Evolutionary conservation across 2,888 invertebrate genomes (phyloP).

Genomic region (Pammene fasciana): DNA sequence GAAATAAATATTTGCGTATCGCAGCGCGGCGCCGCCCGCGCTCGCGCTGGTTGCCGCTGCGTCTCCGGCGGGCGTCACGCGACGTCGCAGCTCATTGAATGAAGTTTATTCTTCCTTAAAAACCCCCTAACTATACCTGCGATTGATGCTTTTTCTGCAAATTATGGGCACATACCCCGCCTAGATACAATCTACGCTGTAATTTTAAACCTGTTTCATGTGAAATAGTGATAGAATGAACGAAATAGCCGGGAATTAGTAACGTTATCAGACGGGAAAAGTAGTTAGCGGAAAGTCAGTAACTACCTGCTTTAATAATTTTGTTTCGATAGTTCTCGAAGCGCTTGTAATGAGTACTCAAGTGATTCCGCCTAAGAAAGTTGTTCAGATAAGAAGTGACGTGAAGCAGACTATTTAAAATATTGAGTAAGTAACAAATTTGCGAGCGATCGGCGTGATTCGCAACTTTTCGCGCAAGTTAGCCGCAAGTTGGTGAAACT

Average conservation of each 20-base stretch:
- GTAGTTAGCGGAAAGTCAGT: constrained; percentile 19
- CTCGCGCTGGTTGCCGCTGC: constrained; percentile 51
- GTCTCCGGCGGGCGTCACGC: constrained; percentile 66
- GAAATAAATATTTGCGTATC: constrained; percentile 79
- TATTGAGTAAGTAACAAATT: constrained; percentile 78
- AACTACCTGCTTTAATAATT: constrained; percentile 18
- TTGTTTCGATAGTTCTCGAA: background rate
- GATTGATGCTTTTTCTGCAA: constrained; percentile 62
- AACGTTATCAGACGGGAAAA: constrained; percentile 25
- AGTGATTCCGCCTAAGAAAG: constrained; percentile 54
- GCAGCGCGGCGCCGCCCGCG: constrained; percentile 53
- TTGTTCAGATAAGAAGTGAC: constrained; percentile 67
- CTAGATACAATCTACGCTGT: constrained; percentile 37
- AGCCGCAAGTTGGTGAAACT: constrained; percentile 67
- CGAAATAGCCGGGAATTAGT: constrained; percentile 23
- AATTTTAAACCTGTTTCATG: constrained; percentile 34
- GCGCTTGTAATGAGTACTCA: constrained; percentile 20
- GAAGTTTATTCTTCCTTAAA: constrained; percentile 72
- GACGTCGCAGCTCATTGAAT: constrained; percentile 58
- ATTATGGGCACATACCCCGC: constrained; percentile 51
- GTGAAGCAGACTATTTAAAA: constrained; percentile 74
- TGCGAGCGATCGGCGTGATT: constrained; percentile 79
- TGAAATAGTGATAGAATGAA: constrained; percentile 36
- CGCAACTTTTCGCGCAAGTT: constrained; percentile 74
- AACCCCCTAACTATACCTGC: constrained; percentile 51